Percentiles rank a stretch among this genome's conserved stretches.
phyloP scores from a whole-genome alignment of 1,140 invertebrate species.

The Aphidius gifuensis region DNA sequence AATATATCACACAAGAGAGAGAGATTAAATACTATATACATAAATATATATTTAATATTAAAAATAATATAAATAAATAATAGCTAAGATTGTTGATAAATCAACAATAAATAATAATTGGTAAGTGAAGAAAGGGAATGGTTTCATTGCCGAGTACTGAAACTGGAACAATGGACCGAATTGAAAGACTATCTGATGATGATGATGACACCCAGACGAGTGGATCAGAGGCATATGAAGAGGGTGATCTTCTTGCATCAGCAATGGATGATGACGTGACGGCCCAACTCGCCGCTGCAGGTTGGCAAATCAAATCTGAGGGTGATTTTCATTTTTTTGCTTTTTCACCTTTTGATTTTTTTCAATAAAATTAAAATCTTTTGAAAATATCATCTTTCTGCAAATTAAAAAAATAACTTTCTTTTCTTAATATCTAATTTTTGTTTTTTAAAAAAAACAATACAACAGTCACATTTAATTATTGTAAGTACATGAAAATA shows the following conservation, averaged over 20 bases:
- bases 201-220: constrained; percentile 76
- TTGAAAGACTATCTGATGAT: constrained; percentile 69
- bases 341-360: constrained; percentile 42
- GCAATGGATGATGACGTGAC: constrained; percentile 91
- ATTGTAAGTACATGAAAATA: too few relatives aligned
- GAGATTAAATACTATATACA: too few relatives aligned
- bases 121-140: constrained; percentile 36
- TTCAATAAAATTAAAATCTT: constrained; percentile 21
- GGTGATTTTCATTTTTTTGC: constrained; percentile 59
- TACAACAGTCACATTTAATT: too few relatives aligned
- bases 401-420: not conserved
- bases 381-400: constrained; percentile 20
- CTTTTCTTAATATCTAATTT: too few relatives aligned
- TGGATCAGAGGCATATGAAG: constrained; percentile 72
- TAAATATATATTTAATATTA: too few relatives aligned
- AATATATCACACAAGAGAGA: too few relatives aligned
- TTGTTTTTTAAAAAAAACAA: too few relatives aligned
- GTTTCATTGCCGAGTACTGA: constrained; percentile 43
- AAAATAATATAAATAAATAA: too few relatives aligned
- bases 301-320: constrained; percentile 63
- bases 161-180: constrained; percentile 49
- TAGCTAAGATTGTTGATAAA: too few relatives aligned
- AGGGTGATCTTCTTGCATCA: constrained; percentile 71
- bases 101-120: too few relatives aligned
- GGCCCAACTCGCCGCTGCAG: constrained; percentile 90